Percentiles rank a stretch among this genome's conserved stretches.
Evolutionary conservation across 1,140 invertebrate genomes (phyloP).

Genomic region (Thrips palmi): DNA sequence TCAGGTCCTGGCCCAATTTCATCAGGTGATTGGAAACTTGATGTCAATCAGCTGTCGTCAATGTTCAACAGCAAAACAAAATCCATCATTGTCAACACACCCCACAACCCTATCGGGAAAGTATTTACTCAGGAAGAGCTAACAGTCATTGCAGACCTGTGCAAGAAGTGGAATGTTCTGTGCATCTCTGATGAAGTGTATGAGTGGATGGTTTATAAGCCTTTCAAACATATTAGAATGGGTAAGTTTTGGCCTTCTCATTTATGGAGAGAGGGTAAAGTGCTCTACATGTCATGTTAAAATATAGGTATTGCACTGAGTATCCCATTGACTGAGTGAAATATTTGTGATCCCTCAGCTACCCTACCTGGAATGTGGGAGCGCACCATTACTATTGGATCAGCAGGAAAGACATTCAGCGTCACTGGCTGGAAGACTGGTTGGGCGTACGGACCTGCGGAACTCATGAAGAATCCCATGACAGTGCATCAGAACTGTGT

Average conservation of each 20-base stretch:
- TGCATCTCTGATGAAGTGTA: conserved; percentile 96
- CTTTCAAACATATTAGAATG: conserved; percentile 73
- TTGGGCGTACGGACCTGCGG: conserved; percentile 83
- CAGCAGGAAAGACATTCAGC: conserved; percentile 94
- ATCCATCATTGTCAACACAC: conserved; percentile 88
- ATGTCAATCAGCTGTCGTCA: conserved; percentile 58
- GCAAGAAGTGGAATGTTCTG: conserved; percentile 81
- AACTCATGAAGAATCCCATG: conserved; percentile 61
- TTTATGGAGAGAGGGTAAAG: conserved; percentile 2
- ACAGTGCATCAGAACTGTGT: conserved; percentile 88
- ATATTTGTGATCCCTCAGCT: conserved; percentile 29
- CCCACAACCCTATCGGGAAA: conserved; percentile 91
- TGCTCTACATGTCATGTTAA: not conserved
- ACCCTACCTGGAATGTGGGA: conserved; percentile 95
- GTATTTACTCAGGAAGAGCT: conserved; percentile 57
- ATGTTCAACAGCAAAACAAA: conserved; percentile 88
- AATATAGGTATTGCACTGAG: conserved; percentile 6
- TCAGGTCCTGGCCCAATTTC: conserved; percentile 23
- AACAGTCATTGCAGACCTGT: conserved; percentile 63
- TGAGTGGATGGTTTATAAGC: conserved; percentile 88
- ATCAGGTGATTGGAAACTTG: conserved; percentile 79
- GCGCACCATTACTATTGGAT: conserved; percentile 90
- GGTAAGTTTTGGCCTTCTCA: conserved; percentile 29
- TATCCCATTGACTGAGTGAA: not conserved
- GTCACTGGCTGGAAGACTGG: conserved; percentile 95